These are phyloP conservation scores for Harpalus rufipes DNA, from an alignment of 2,888 invertebrate species.

Conservation along the genomic window DNA sequence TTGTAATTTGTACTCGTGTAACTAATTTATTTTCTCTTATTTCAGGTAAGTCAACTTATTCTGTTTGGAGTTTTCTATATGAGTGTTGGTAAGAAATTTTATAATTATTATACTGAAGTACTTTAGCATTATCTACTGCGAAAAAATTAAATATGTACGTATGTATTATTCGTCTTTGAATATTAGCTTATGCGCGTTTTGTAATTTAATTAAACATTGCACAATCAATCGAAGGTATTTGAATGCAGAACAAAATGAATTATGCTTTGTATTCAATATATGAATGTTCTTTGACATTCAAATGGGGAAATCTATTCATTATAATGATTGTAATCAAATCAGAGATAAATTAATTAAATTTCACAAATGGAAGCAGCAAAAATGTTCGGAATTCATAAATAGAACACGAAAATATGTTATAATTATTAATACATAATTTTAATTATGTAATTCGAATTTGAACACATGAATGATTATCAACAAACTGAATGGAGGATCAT, in stretches of 20 bases:
- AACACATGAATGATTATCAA: too few species aligned
- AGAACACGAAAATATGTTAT: too few species aligned
- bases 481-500: too few species aligned
- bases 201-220: slow-evolving; percentile 23
- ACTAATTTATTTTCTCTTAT: neutral
- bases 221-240: slow-evolving; percentile 11
- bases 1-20: neutral
- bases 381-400: neutral
- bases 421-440: too few species aligned
- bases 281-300: slow-evolving; percentile 9
- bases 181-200: neutral
- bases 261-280: slow-evolving; percentile 27
- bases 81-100: neutral
- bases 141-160: neutral
- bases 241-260: neutral
- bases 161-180: neutral
- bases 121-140: neutral
- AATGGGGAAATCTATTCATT: neutral
- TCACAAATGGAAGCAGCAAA: neutral
- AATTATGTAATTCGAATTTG: too few species aligned
- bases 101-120: neutral
- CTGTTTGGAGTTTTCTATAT: neutral
- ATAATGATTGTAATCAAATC: neutral
- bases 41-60: neutral
- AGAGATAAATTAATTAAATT: slow-evolving; percentile 8